Conservation (phyloP, 2,888 invertebrate genomes). For the Tolmerus cingulatus region DNA sequence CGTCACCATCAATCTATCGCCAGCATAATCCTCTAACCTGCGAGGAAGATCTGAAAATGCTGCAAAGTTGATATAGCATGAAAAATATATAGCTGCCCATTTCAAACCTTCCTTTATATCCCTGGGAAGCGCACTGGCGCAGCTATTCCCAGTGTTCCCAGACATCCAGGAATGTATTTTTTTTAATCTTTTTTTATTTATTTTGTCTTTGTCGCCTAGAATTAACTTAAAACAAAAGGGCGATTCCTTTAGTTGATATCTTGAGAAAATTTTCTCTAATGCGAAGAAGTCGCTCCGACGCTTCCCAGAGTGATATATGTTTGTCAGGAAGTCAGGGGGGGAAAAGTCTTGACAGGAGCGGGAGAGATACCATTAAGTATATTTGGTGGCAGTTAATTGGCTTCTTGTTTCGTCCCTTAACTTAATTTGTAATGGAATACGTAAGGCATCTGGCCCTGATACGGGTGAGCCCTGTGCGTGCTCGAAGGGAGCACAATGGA, state of each 20-base stretch:
- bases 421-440: conserved; percentile 39
- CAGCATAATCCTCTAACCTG: background rate
- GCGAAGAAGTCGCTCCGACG: conserved; percentile 1
- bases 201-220: conserved; percentile 10
- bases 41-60: background rate
- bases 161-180: background rate
- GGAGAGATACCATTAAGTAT: conserved; percentile 31
- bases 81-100: conserved; percentile 10
- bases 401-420: conserved; percentile 41
- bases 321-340: conserved; percentile 22
- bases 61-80: conserved; percentile 22
- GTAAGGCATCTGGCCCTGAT: conserved; percentile 24
- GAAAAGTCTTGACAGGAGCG: background rate
- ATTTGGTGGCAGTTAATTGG: conserved; percentile 43
- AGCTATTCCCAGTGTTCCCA: background rate
- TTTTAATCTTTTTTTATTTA: background rate
- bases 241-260: conserved; percentile 27
- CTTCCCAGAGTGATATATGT: conserved; percentile 27
- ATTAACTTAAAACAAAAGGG: conserved; percentile 39
- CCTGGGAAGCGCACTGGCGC: conserved; percentile 3
- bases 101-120: background rate
- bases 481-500: background rate
- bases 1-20: background rate
- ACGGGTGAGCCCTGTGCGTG: background rate
- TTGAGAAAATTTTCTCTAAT: conserved; percentile 31